These are phyloP conservation scores for Salminus brasiliensis DNA, from an alignment of 2,113 vertebrate species.

Conservation along the genomic window DNA sequence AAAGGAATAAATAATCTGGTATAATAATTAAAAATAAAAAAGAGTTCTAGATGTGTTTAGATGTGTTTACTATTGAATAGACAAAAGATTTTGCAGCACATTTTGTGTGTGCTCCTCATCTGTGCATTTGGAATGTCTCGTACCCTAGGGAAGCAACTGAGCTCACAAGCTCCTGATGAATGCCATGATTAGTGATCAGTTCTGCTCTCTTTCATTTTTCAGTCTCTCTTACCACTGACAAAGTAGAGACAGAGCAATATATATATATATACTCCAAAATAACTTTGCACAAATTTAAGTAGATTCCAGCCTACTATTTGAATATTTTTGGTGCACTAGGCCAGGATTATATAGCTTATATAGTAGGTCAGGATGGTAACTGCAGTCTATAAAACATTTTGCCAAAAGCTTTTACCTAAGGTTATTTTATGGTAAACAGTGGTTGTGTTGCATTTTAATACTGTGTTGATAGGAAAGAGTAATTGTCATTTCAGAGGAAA, in stretches of 20 bases:
- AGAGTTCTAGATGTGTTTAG: too few species aligned
- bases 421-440: neutral
- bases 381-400: too few species aligned
- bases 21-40: too few species aligned
- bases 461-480: neutral
- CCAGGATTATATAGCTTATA: neutral
- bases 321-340: neutral
- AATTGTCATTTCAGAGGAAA: neutral
- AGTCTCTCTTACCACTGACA: slow-evolving; percentile 28
- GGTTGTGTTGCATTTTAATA: neutral
- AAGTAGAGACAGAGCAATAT: neutral
- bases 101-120: neutral
- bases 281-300: neutral
- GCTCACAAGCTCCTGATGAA: slow-evolving; percentile 59
- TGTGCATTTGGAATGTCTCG: neutral
- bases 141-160: slow-evolving; percentile 51
- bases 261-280: neutral
- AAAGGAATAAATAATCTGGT: too few species aligned
- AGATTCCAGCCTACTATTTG: neutral
- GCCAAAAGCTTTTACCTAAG: too few species aligned
- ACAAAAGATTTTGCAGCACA: neutral
- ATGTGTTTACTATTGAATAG: too few species aligned
- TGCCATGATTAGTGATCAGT: slow-evolving; percentile 26
- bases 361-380: too few species aligned
- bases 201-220: slow-evolving; percentile 42